phyloP scores from a whole-genome alignment of 1,140 invertebrate species.

The Zaprionus tsacasi region DNA sequence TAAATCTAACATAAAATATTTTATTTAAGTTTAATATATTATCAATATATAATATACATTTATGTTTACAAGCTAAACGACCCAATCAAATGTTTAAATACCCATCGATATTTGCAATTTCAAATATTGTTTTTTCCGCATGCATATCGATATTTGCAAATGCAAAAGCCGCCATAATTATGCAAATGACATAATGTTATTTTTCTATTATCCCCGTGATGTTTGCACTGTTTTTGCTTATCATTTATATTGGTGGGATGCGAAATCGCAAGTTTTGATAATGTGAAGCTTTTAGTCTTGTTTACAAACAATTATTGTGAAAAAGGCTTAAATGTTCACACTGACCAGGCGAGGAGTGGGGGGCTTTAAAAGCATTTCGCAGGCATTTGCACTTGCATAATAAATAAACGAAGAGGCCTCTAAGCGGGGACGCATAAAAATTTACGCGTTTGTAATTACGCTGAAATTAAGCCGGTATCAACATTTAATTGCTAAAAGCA shows the following conservation, averaged over 20 bases:
- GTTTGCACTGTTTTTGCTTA: neutral
- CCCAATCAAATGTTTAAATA: neutral
- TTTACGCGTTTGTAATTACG: conserved; percentile 80
- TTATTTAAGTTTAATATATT: too few species aligned
- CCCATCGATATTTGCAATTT: neutral
- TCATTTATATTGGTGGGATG: neutral
- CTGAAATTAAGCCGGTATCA: conserved; percentile 77
- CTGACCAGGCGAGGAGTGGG: neutral
- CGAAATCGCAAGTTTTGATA: neutral
- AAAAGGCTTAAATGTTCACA: conserved; percentile 19
- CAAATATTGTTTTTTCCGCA: neutral
- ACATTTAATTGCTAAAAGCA: conserved; percentile 79
- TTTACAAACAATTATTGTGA: conserved; percentile 12
- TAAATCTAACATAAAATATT: neutral
- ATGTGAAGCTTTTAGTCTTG: neutral
- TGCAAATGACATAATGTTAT: neutral
- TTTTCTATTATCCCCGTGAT: neutral
- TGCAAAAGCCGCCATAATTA: neutral
- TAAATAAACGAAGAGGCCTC: conserved; percentile 60
- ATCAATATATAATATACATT: too few species aligned
- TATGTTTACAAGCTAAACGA: too few species aligned
- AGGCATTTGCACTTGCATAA: conserved; percentile 75
- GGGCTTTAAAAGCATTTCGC: conserved; percentile 45
- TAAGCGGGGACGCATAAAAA: conserved; percentile 60
- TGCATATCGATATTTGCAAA: neutral